These are phyloP conservation scores for Lycaon pictus DNA, from an alignment of 2,113 vertebrate genomes.

Conservation along the genomic window DNA sequence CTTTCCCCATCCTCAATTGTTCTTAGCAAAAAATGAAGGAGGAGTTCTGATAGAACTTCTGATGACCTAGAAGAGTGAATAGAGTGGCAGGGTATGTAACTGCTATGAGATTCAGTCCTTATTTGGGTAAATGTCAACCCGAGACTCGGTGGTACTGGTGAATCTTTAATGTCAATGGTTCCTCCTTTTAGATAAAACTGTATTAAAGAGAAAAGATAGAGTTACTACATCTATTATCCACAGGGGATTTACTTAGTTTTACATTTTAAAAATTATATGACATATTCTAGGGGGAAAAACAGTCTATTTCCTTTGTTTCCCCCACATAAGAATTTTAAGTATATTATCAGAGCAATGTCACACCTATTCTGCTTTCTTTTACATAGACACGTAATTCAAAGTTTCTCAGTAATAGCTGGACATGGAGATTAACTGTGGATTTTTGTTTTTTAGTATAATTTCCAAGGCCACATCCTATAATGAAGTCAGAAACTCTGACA, in stretches of 20 bases:
- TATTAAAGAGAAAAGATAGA: background rate
- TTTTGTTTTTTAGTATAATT: background rate
- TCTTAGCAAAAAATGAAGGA: background rate
- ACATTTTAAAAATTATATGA: background rate
- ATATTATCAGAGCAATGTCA: background rate
- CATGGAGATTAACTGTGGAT: background rate
- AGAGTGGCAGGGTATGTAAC: background rate
- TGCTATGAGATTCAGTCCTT: background rate
- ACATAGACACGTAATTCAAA: background rate
- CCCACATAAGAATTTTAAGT: background rate
- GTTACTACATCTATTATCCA: background rate
- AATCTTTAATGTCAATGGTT: background rate
- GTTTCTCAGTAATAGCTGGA: background rate
- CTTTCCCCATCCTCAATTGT: background rate
- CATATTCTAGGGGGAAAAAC: background rate
- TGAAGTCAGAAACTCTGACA: background rate
- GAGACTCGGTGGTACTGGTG: background rate
- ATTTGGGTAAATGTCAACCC: background rate
- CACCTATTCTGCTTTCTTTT: background rate
- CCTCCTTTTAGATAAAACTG: background rate
- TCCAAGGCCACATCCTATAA: background rate
- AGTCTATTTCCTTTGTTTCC: background rate
- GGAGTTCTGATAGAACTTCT: background rate
- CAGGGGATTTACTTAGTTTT: background rate
- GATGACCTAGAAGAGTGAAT: background rate